Conservation (phyloP, 2,888 invertebrate species). For the Ophion ellenae region DNA sequence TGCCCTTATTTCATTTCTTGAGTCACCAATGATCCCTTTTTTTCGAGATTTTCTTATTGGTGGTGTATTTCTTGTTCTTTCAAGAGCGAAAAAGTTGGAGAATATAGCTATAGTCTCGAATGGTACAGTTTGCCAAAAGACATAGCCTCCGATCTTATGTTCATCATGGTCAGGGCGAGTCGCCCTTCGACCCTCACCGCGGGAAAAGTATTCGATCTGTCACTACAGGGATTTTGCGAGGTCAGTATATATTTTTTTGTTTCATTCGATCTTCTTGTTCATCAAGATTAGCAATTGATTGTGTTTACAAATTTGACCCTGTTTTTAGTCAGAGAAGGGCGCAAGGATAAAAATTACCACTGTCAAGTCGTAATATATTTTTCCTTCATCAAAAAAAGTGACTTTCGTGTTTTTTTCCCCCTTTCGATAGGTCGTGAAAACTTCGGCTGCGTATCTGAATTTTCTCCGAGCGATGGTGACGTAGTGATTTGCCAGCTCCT, state of each 20-base stretch:
- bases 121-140: conserved; percentile 75
- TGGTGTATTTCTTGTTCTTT: conserved; percentile 1
- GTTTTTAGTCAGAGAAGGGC: neutral
- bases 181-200: conserved; percentile 76
- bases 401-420: neutral
- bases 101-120: conserved; percentile 71
- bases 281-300: neutral
- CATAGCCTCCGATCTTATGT: conserved; percentile 68
- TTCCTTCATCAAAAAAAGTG: neutral
- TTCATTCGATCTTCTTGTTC: neutral
- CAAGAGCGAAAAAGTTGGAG: conserved; percentile 72
- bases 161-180: conserved; percentile 74
- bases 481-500: conserved; percentile 1
- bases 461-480: conserved; percentile 75
- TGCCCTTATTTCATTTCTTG: conserved; percentile 1
- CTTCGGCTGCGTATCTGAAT: conserved; percentile 77
- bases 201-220: conserved; percentile 78
- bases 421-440: conserved; percentile 74
- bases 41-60: neutral
- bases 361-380: neutral
- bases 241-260: conserved; percentile 66
- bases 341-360: neutral
- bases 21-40: too few species aligned
- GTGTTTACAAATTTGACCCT: too few species aligned
- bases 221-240: conserved; percentile 76